phyloP scores from a whole-genome alignment of 2,888 invertebrate species.

The Myathropa florea region DNA sequence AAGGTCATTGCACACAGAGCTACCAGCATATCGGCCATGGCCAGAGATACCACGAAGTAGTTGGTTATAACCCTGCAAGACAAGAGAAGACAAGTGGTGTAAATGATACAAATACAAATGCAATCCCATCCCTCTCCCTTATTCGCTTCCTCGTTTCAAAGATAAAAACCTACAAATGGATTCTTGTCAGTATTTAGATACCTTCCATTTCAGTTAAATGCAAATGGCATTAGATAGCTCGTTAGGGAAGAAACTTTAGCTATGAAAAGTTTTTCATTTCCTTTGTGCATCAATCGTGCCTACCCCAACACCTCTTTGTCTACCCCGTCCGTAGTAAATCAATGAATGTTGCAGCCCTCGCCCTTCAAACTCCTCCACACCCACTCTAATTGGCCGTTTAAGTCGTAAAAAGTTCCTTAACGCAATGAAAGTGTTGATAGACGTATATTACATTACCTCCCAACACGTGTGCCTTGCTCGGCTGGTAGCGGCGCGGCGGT shows the following conservation, averaged over 20 bases:
- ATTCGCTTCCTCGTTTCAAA: neutral
- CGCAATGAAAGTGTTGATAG: constrained; percentile 41
- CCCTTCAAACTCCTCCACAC: neutral
- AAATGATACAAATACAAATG: neutral
- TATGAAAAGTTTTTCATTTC: constrained; percentile 43
- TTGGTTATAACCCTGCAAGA: constrained; percentile 90
- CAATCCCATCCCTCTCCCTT: neutral
- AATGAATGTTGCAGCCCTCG: neutral
- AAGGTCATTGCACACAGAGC: constrained; percentile 97
- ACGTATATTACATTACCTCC: constrained; percentile 31
- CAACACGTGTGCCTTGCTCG: constrained; percentile 6
- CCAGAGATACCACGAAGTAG: constrained; percentile 96
- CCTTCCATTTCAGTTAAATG: constrained; percentile 23
- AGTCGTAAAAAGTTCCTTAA: constrained; percentile 45
- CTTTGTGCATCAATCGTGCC: constrained; percentile 33
- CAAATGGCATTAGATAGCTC: constrained; percentile 30
- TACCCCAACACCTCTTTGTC: neutral
- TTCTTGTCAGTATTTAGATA: constrained; percentile 1
- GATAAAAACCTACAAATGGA: constrained; percentile 7
- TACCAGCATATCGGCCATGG: constrained; percentile 96
- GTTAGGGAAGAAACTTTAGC: constrained; percentile 28
- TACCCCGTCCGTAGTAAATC: neutral
- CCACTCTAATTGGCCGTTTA: constrained; percentile 18
- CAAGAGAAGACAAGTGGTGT: constrained; percentile 6
- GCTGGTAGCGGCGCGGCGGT: neutral